These are phyloP conservation scores for Cynodonichthys magdalenae DNA, from an alignment of 2,797 vertebrate genomes.

Conservation along the genomic window DNA sequence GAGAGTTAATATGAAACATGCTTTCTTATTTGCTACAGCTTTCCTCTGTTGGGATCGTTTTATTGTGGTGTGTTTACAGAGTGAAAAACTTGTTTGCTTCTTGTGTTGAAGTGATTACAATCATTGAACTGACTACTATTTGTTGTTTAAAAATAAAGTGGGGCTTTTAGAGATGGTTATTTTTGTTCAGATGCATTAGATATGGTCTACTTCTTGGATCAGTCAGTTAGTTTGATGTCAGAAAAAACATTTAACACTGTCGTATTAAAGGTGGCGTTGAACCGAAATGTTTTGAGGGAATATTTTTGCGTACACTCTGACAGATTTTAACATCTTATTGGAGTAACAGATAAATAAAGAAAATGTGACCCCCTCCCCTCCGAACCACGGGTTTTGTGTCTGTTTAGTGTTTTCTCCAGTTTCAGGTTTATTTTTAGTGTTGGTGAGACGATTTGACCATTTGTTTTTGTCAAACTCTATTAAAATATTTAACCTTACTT, in stretches of 20 bases:
- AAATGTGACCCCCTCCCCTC: too few species aligned
- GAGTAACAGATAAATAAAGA: too few species aligned
- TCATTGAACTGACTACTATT: not conserved
- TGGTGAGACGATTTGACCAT: not conserved
- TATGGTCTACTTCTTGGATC: not conserved
- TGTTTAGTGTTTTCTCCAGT: not conserved
- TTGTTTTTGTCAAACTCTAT: not conserved
- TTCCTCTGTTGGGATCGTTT: constrained; percentile 19
- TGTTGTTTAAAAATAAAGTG: not conserved
- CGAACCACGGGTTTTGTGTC: too few species aligned
- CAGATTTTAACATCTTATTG: too few species aligned
- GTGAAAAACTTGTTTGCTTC: constrained; percentile 23
- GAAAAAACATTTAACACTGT: constrained; percentile 4
- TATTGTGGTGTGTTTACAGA: constrained; percentile 27
- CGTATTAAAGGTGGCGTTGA: constrained; percentile 1
- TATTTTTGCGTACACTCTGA: too few species aligned
- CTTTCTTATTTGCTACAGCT: constrained; percentile 29
- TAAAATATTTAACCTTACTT: not conserved
- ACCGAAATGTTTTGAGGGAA: not conserved
- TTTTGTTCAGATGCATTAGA: not conserved
- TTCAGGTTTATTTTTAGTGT: constrained; percentile 4
- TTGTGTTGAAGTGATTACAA: constrained; percentile 14
- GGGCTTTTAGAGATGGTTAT: not conserved
- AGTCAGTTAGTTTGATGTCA: not conserved
- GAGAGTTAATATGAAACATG: constrained; percentile 25